A percentile compares a stretch with the other conserved stretches of the same genome.
These are phyloP conservation scores for Peromyscus melanophrys DNA, from an alignment of 2,797 vertebrate species.

Conservation along the genomic window DNA sequence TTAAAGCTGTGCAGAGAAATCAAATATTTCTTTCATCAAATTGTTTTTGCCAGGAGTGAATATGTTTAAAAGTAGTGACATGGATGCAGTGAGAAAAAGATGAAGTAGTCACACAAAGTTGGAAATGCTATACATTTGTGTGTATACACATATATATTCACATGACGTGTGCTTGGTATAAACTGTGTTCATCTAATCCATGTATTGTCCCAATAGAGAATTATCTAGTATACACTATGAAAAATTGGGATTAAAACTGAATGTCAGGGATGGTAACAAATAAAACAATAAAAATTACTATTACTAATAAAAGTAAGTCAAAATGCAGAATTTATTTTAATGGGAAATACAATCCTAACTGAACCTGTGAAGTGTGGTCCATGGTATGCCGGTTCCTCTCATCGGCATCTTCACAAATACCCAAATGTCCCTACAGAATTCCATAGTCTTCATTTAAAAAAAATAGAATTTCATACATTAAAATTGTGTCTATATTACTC, in stretches of 20 bases:
- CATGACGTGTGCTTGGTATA: neutral
- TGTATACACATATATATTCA: neutral
- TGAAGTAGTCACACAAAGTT: neutral
- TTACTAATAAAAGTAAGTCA: neutral
- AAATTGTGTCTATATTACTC: neutral
- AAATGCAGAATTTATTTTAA: slow-evolving; percentile 11
- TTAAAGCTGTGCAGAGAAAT: slow-evolving; percentile 48
- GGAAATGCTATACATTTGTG: neutral
- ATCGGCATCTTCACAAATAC: neutral
- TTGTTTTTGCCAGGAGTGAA: slow-evolving; percentile 40
- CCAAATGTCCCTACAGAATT: neutral
- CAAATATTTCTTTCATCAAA: slow-evolving; percentile 36
- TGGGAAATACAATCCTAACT: neutral
- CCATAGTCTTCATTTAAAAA: neutral
- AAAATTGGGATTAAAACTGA: neutral
- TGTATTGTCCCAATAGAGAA: neutral
- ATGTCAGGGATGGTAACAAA: neutral
- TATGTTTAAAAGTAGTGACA: neutral
- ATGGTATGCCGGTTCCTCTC: neutral
- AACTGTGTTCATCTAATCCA: neutral
- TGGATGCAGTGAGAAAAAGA: neutral
- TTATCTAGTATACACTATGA: neutral
- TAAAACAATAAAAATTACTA: neutral
- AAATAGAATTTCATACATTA: neutral
- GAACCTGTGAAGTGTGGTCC: neutral